Evolutionary conservation across 2,797 vertebrate genomes (phyloP), one percentile per base, ranked within the genome.

Genomic region (Toxotes lorentzi): DNA sequence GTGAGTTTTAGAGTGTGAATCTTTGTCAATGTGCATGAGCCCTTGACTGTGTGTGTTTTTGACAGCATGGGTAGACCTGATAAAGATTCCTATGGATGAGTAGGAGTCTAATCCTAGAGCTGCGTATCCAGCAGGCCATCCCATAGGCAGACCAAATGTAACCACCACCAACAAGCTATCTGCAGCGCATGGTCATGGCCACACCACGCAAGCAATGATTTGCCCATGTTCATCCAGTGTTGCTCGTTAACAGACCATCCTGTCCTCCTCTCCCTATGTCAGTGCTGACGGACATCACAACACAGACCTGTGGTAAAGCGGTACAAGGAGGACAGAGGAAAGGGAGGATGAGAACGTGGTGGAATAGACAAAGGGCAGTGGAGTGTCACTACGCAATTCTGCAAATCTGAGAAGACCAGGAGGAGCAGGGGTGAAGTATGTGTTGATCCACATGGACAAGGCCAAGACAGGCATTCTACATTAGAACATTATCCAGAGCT

Each of bases 151-250:
- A 57, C 24, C 68, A 47, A 78, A 53, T 64, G 41, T 74, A 79
- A 63, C 57, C 21, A 51, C 72, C 73, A 89, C 70, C 74, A 79
- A 78, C 67, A 74, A 86, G 75, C 79, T 88, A 83, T 88, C 82
- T 76, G 79, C 38, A 17, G 66, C 41, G 62, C 76, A 65, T 12
- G 21, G 72, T 70, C 43, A 35, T 34, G 35, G 72, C 74, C 47
- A 83, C 24, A 21, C 78, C 70, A 86, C 35, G 73, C 84, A 81
- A 88, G 81, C 75, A 78, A 85, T 78, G 81, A 90, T 88, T 88
- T 86, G 76, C 67, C 63, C 24, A 69, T 62, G 24, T 82, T 80
- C 79, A 72, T 83, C 70, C 74, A 59, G 64, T 60, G 66, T 27
- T 14, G 48, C 63, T 75, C 79, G 34, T 79, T 35, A 80, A 79